phyloP scores from a whole-genome alignment of 1,140 invertebrate genomes.

The Aphelenchoides avenae region DNA sequence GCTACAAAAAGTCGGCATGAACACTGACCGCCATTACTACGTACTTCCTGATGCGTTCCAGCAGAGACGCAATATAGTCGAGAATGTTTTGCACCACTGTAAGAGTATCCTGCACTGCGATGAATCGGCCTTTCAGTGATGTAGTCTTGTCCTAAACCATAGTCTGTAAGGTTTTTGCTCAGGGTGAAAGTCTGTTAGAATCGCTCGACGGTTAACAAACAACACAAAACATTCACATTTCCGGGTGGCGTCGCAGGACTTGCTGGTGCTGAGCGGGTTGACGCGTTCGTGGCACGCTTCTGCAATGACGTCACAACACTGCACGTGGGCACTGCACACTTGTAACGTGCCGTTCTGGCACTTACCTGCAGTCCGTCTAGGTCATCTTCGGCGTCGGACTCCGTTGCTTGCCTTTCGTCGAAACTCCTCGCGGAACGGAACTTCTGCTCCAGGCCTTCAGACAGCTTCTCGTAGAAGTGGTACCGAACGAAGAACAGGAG shows the following conservation, averaged over 20 bases:
- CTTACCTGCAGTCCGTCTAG: too few relatives aligned
- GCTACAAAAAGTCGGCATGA: slow-evolving; percentile 65
- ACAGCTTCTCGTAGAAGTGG: slow-evolving; percentile 21
- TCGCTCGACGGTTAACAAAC: background rate
- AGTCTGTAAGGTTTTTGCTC: background rate
- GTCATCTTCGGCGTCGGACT: slow-evolving; percentile 17
- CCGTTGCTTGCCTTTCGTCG: too few relatives aligned
- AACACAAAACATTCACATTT: too few relatives aligned
- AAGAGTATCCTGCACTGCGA: slow-evolving; percentile 48
- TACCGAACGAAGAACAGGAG: slow-evolving; percentile 40
- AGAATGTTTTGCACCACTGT: slow-evolving; percentile 40
- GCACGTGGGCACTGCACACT: too few relatives aligned
- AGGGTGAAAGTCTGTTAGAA: too few relatives aligned
- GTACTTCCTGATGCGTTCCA: slow-evolving; percentile 54
- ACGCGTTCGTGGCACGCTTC: too few relatives aligned
- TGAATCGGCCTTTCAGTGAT: slow-evolving; percentile 33
- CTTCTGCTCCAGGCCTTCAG: background rate
- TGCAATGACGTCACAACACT: too few relatives aligned
- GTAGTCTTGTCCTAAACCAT: slow-evolving; percentile 1
- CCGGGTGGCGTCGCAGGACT: too few relatives aligned
- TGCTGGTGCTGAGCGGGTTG: too few relatives aligned
- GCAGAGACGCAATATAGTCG: slow-evolving; percentile 47
- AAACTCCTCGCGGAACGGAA: too few relatives aligned
- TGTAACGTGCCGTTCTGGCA: too few relatives aligned
- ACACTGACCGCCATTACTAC: slow-evolving; percentile 8